Conservation (phyloP, 2,113 vertebrate genomes). For the Scortum barcoo region DNA sequence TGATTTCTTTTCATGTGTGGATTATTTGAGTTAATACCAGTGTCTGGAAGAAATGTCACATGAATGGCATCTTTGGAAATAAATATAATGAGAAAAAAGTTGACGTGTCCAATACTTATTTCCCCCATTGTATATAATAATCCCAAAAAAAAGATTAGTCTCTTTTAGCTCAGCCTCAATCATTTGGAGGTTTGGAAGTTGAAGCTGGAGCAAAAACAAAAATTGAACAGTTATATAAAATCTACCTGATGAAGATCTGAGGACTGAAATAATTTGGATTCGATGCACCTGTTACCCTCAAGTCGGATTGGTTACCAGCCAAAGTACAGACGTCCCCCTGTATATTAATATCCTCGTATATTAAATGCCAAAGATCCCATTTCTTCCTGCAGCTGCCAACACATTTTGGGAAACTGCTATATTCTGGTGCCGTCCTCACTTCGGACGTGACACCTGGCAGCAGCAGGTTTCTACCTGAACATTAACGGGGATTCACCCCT, state of each 20-base stretch:
- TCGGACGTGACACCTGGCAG: not conserved
- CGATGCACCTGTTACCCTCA: not conserved
- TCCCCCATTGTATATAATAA: no score
- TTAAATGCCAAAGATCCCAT: not conserved
- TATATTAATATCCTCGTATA: not conserved
- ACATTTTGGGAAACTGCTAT: not conserved
- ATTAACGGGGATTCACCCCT: slow-evolving; percentile 42
- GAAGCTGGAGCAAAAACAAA: not conserved
- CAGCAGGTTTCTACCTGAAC: slow-evolving; percentile 21
- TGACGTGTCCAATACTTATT: no score
- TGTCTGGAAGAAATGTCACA: no score
- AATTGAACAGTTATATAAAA: not conserved
- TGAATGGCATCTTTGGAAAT: no score
- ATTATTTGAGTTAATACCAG: no score
- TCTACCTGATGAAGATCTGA: not conserved
- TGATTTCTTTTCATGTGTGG: no score
- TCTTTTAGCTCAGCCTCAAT: not conserved
- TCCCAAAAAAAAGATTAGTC: not conserved
- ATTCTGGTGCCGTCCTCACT: not conserved
- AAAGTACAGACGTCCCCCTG: not conserved
- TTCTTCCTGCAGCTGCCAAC: no score
- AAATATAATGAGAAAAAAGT: no score
- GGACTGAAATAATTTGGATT: not conserved
- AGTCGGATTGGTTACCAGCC: no score
- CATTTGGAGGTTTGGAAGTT: not conserved